Evolutionary conservation across 2,113 vertebrate genomes (phyloP), one percentile per base, ranked within the genome.

Genomic region (Chamaetylas fuelleborni): DNA sequence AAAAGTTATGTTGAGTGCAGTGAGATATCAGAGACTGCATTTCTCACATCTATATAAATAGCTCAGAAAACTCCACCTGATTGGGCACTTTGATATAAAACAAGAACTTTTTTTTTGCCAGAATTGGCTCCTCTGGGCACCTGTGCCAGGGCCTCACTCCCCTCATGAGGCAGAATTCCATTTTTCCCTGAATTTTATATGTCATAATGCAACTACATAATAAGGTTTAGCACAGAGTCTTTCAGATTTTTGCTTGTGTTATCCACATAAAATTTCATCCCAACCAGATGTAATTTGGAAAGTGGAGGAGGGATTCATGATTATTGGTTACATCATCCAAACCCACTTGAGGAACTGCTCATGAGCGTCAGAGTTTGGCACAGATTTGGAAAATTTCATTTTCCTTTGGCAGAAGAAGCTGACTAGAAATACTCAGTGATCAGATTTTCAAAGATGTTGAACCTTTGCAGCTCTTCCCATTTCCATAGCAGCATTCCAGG

Each of bases 251-350:
- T 50, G 31, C 1, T 60, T 33, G 40, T 89, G 25, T 61, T 84
- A 78, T 51, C 65, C 40, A 0, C 29, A 48, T 8, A 79, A 57
- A 89, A 92, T 81, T 80, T 87, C 66, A 54, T 69, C 87, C 84
- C 54, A 25, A 24, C 11, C 84, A 91, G 47, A 72, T 40, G 74
- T 43, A 82, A 77, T 58, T 85, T 33, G 50, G 60, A 62, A 91
- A 88, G 81, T 29, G 54, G 54, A 92, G 74, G 53, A 71, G 50
- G 11, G 33, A 62, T 90, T 77, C 64, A 19, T 34, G 45, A 38
- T 90, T 85, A 6, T 65, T 73, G 78, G 72, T 97, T 94, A 90
- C 90, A 86, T 94, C 92, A 94, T 47, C 60, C 71, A 54, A 90
- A 90, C 78, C 71, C 62, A n/a, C 81, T 91, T 23, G 74, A 70